A percentile compares a stretch with the other conserved stretches of the same genome.
These are phyloP conservation scores for Catharus ustulatus DNA, from an alignment of 2,797 vertebrate species.

Conservation along the genomic window DNA sequence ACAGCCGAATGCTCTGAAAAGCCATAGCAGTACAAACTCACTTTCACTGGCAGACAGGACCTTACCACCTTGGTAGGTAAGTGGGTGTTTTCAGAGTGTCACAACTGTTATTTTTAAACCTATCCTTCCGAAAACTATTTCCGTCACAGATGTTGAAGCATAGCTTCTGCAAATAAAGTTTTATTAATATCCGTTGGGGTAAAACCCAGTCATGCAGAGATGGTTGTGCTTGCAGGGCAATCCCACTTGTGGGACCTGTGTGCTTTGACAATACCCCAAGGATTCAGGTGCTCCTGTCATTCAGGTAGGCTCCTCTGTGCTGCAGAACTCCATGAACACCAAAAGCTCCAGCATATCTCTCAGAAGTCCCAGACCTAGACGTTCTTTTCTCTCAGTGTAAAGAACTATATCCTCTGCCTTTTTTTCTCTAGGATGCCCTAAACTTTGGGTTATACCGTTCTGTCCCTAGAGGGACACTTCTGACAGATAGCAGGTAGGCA, in stretches of 20 bases:
- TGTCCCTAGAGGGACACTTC: not conserved
- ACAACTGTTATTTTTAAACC: not conserved
- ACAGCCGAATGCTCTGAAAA: not conserved
- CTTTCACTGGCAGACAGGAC: not conserved
- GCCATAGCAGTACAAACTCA: not conserved
- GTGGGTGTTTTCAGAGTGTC: accelerated
- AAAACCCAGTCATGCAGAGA: not conserved
- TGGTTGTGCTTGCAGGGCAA: not conserved
- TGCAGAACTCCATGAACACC: not conserved
- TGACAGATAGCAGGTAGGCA: not conserved
- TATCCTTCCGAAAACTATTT: not conserved
- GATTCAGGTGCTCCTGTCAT: not conserved
- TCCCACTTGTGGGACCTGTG: not conserved
- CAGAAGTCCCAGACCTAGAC: not conserved
- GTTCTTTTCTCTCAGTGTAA: not conserved
- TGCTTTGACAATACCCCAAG: not conserved
- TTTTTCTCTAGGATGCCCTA: not conserved
- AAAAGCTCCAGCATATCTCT: not conserved
- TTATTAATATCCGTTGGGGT: not conserved
- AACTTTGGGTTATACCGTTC: too few relatives aligned
- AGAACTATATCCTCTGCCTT: not conserved
- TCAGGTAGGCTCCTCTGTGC: not conserved
- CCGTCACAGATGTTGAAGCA: not conserved
- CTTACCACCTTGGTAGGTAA: not conserved
- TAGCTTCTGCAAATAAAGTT: not conserved